phyloP scores from a whole-genome alignment of 2,888 invertebrate genomes.

The Xylota segnis region DNA sequence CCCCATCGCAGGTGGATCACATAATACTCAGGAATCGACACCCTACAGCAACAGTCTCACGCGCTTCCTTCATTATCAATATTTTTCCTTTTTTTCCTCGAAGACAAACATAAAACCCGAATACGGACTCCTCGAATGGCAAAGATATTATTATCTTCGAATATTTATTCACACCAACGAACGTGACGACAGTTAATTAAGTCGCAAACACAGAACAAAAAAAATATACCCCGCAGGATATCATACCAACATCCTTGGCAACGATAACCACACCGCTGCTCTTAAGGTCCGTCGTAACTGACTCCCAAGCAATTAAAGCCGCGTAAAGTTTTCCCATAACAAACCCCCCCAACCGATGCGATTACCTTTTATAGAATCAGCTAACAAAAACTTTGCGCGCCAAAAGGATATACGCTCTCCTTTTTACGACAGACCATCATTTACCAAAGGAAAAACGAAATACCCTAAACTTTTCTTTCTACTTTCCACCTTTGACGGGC shows the following conservation, averaged over 20 bases:
- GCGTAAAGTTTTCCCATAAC: background rate
- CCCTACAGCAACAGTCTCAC: background rate
- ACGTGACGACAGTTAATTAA: constrained; percentile 23
- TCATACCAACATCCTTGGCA: background rate
- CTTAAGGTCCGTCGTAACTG: background rate
- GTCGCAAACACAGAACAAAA: background rate
- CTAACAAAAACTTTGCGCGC: background rate
- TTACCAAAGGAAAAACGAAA: background rate
- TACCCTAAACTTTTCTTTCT: constrained; percentile 1
- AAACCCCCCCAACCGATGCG: background rate
- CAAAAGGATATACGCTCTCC: background rate
- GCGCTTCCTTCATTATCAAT: background rate
- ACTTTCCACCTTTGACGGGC: background rate
- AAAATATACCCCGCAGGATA: background rate
- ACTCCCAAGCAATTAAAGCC: constrained; percentile 13
- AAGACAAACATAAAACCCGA: background rate
- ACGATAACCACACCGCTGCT: background rate
- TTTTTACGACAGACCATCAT: constrained; percentile 3
- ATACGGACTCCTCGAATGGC: background rate
- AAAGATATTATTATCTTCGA: constrained; percentile 3
- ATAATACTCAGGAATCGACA: too few species aligned
- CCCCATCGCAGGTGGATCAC: too few species aligned
- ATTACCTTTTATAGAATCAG: background rate
- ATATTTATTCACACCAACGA: constrained; percentile 2
- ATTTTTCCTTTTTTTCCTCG: background rate